Base-by-base conservation (phyloP, 2,888 invertebrate genomes). In the Eristalis arbustorum region DNA sequence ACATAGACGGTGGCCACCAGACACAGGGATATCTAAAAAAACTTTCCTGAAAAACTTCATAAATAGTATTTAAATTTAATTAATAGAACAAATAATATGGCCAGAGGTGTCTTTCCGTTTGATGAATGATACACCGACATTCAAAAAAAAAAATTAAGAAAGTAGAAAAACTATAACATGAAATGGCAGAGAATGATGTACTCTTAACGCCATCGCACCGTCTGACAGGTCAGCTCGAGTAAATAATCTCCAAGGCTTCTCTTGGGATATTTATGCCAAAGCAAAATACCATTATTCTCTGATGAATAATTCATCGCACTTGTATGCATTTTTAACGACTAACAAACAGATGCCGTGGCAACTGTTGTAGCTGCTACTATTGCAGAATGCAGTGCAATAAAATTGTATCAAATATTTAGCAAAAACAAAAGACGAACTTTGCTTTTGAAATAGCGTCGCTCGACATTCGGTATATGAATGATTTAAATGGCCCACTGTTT, bases 341-440 rank as follows among this genome's bases (percentile, higher is more conserved):
- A 57, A 74, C 71, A 87, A 68, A 81, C 42, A 77, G 66, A 73
- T 78, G 77, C 69, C 82, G 82, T 81, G 72, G 82, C 77, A 85
- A 85, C 81, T 73, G 81, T 73, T 78, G 74, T 77, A 82, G 49
- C 69, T 72, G 64, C 68, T 73, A 23, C 42, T 5, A 76, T 40
- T 78, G 22, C 5, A 25, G 25, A 25, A 69, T 82, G 85, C 59
- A 25, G 64, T 82, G 85, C 82, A 78, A 82, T 82, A 87, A 82
- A 87, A 82, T 78, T 82, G 74, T 78, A 87, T 87, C 85, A 82
- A 87, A 87, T 82, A 87, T 87, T 87, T 74, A 87, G 64, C 77
- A 82, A 87, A 78, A 82, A 78, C 82, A 87, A 87, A 87, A 87
- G 85, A 82, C 84, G 81, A 81, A 84, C 76, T 84, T 81, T 84